phyloP scores from a whole-genome alignment of 1,140 invertebrate species.

The Ostrea denselamellosa region DNA sequence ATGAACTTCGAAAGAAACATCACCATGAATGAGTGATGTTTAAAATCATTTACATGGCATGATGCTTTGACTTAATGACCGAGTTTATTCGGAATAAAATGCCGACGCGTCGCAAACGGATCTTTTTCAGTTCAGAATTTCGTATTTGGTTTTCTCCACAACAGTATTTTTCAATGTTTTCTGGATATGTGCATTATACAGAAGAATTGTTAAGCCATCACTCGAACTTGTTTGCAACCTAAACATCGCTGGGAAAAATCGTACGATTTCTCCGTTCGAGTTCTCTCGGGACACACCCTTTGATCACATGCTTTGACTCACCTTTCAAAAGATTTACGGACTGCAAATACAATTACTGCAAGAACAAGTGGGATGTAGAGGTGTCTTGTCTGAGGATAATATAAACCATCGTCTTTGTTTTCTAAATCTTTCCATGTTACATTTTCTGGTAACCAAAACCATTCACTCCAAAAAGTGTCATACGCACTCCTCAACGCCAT shows the following conservation, averaged over 20 bases:
- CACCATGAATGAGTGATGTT: neutral
- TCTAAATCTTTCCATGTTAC: conserved; percentile 61
- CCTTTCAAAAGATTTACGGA: conserved; percentile 90
- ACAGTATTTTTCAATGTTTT: neutral
- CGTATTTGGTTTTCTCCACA: too few relatives aligned
- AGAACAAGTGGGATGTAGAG: conserved; percentile 90
- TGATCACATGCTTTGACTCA: conserved; percentile 79
- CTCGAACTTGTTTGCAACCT: neutral
- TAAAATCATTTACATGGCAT: neutral
- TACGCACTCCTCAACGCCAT: conserved; percentile 11
- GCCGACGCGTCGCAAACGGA: neutral
- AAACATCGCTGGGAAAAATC: neutral
- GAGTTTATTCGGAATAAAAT: neutral
- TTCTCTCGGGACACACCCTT: conserved; percentile 33
- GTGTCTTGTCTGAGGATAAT: conserved; percentile 86
- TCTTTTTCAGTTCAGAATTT: too few relatives aligned
- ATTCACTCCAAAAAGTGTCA: conserved; percentile 65
- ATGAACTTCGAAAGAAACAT: neutral
- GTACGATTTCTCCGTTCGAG: conserved; percentile 29
- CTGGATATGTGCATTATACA: neutral
- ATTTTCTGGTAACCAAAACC: conserved; percentile 66
- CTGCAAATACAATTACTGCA: conserved; percentile 86
- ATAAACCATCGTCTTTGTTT: conserved; percentile 60
- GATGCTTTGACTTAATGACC: neutral
- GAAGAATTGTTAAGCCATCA: neutral